Conservation (phyloP, 1,140 invertebrate species). For the Drosophila grimshawi region DNA sequence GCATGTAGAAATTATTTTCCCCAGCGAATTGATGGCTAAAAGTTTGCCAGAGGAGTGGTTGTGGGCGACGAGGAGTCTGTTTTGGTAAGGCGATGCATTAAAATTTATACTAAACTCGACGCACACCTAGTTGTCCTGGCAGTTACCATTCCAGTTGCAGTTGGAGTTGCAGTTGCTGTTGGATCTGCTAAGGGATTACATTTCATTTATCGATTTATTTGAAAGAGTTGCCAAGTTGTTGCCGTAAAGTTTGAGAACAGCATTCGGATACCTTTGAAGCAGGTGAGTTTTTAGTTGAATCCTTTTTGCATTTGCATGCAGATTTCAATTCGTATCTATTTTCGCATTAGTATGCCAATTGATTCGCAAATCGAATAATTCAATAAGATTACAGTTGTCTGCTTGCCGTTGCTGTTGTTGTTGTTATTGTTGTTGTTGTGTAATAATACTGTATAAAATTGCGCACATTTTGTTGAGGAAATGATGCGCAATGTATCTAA, state of each 20-base stretch:
- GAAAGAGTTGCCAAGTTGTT: conserved; percentile 47
- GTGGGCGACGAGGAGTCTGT: background rate
- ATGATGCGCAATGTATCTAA: conserved; percentile 35
- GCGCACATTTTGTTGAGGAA: conserved; percentile 36
- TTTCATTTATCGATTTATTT: conserved; percentile 81
- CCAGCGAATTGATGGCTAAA: conserved; percentile 61
- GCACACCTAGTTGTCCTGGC: background rate
- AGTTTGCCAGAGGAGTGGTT: conserved; percentile 39
- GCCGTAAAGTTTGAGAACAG: conserved; percentile 42
- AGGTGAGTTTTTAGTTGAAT: conserved; percentile 65
- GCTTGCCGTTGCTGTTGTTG: conserved; percentile 2
- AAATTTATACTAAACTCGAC: conserved; percentile 67
- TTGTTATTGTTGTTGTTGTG: background rate
- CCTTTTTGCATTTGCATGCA: conserved; percentile 68
- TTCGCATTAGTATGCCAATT: conserved; percentile 70
- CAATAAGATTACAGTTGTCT: conserved; percentile 62
- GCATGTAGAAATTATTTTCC: conserved; percentile 53
- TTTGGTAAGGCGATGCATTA: conserved; percentile 38
- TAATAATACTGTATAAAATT: conserved; percentile 15
- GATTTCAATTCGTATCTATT: conserved; percentile 54
- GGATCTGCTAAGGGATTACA: conserved; percentile 63
- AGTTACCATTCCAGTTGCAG: conserved; percentile 27
- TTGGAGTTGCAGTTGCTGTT: conserved; percentile 6
- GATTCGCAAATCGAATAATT: conserved; percentile 74
- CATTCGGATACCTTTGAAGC: conserved; percentile 26